phyloP scores from a whole-genome alignment of 2,113 vertebrate species.

The Himantopus leucocephalus region DNA sequence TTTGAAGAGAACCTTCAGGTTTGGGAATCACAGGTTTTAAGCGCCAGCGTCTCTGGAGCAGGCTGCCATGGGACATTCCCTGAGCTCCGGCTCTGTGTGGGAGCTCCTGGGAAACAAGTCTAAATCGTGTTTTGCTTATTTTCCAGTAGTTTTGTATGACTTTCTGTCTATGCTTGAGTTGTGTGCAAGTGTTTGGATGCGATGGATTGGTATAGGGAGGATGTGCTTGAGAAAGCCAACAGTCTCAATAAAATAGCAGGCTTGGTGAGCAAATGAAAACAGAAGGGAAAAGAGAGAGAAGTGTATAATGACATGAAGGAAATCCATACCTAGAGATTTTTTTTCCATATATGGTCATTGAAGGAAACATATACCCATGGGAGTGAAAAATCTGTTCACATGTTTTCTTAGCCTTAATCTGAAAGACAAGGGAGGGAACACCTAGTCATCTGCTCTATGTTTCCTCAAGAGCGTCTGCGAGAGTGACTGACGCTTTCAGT shows the following conservation, averaged over 20 bases:
- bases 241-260: background rate
- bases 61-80: background rate
- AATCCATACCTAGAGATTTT: background rate
- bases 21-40: background rate
- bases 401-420: background rate
- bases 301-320: background rate
- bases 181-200: accelerated
- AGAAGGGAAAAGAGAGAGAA: background rate
- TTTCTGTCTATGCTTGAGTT: background rate
- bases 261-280: background rate
- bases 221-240: background rate
- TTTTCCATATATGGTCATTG: background rate
- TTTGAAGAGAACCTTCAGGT: background rate
- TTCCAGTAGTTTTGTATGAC: background rate
- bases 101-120: background rate
- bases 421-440: background rate
- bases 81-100: background rate
- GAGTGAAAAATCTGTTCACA: background rate
- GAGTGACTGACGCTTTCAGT: background rate
- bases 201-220: background rate
- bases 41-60: background rate
- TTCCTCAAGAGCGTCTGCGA: background rate
- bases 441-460: background rate
- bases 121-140: background rate
- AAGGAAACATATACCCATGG: background rate